Conservation (phyloP, 1,140 invertebrate genomes). For the Acyrthosiphon pisum region DNA sequence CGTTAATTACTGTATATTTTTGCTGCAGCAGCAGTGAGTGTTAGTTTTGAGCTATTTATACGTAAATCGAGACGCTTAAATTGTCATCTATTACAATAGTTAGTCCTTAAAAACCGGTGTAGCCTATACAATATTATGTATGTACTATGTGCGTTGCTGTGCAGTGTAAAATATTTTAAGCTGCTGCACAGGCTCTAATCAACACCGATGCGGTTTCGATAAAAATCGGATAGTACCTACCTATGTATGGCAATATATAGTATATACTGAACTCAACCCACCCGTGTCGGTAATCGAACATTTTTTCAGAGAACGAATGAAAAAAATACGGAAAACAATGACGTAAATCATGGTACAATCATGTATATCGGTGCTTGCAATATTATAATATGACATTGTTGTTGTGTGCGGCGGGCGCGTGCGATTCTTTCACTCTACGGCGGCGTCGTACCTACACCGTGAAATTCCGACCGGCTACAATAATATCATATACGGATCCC, state of each 20-base stretch:
- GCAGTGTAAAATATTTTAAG: background rate
- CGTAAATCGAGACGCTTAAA: background rate
- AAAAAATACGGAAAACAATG: background rate
- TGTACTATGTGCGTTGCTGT: background rate
- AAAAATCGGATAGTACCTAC: background rate
- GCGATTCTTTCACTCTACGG: background rate
- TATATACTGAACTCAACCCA: background rate
- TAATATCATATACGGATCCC: background rate
- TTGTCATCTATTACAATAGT: background rate
- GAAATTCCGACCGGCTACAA: background rate
- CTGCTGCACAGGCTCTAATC: background rate
- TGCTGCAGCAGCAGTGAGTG: background rate
- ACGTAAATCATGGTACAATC: background rate
- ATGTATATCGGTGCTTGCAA: background rate
- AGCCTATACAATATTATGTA: background rate
- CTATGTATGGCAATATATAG: no score
- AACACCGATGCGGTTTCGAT: background rate
- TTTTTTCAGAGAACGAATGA: background rate
- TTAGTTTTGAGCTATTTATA: background rate
- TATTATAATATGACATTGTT: background rate
- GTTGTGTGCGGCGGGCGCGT: background rate
- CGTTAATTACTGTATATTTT: background rate
- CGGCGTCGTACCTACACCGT: background rate
- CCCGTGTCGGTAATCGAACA: background rate
- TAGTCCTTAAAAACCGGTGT: background rate